Percentiles rank a stretch among this genome's conserved stretches.
phyloP scores from a whole-genome alignment of 2,888 invertebrate species.

The Morpho achilles region DNA sequence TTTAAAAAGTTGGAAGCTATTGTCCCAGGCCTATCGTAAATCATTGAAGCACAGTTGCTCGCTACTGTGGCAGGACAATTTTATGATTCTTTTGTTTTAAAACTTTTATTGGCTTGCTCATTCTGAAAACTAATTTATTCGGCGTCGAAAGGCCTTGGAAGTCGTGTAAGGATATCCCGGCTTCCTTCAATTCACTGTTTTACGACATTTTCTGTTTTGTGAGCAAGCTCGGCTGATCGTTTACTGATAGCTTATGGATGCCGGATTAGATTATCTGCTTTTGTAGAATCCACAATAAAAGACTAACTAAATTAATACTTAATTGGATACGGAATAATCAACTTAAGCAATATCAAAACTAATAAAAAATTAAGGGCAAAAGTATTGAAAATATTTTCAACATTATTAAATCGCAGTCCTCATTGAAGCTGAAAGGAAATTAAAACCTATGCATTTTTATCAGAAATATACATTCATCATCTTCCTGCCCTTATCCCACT shows the following conservation, averaged over 20 bases:
- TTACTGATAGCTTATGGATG: slow-evolving; percentile 28
- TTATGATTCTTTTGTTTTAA: slow-evolving; percentile 78
- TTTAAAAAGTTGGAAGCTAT: slow-evolving; percentile 68
- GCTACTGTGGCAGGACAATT: slow-evolving; percentile 66
- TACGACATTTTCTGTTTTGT: slow-evolving; percentile 40
- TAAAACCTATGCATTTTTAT: too few relatives aligned
- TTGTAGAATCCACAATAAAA: too few relatives aligned
- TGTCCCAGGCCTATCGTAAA: slow-evolving; percentile 67
- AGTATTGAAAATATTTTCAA: too few relatives aligned
- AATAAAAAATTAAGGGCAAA: too few relatives aligned
- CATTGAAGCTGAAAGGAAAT: too few relatives aligned
- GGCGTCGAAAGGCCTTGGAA: slow-evolving; percentile 65
- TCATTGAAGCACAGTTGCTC: slow-evolving; percentile 70
- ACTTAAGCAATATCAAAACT: too few relatives aligned
- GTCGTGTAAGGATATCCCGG: slow-evolving; percentile 43
- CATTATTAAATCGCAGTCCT: too few relatives aligned
- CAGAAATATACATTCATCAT: too few relatives aligned
- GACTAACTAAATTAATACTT: too few relatives aligned
- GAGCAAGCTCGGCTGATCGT: slow-evolving; percentile 34
- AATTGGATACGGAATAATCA: too few relatives aligned
- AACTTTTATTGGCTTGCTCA: slow-evolving; percentile 74
- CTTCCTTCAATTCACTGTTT: slow-evolving; percentile 46
- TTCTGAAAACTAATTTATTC: slow-evolving; percentile 77
- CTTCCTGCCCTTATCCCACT: too few relatives aligned
- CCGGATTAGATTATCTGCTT: slow-evolving; percentile 6